A percentile compares a stretch with the other conserved stretches of the same genome.
Conservation (phyloP, 1,140 invertebrate species). For the Atta colombica region DNA sequence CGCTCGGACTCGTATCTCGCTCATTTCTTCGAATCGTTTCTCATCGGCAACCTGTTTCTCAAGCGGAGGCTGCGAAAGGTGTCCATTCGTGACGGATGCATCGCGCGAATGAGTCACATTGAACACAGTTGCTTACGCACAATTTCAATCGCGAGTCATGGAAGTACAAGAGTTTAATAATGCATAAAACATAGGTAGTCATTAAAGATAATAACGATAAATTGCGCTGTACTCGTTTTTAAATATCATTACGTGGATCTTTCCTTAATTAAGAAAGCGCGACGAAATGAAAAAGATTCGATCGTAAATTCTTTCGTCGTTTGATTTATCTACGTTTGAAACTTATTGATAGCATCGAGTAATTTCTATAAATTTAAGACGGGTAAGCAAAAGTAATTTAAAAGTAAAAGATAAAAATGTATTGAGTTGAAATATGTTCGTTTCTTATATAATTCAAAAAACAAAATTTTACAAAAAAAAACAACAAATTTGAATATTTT, state of each 20-base stretch:
- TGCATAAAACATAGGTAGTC: constrained; percentile 35
- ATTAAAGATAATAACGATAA: constrained; percentile 61
- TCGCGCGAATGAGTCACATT: constrained; percentile 21
- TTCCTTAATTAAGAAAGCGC: constrained; percentile 28
- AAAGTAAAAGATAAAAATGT: not conserved
- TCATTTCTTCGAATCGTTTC: constrained; percentile 23
- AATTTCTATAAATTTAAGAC: constrained; percentile 16
- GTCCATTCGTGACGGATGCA: constrained; percentile 33
- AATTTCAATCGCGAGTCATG: constrained; percentile 48
- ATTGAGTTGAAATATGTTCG: not conserved
- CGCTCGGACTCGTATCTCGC: constrained; percentile 9
- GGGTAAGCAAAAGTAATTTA: not conserved
- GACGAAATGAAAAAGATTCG: constrained; percentile 9
- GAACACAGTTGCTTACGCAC: constrained; percentile 24
- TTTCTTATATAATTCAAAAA: too few species aligned
- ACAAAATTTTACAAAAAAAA: too few species aligned
- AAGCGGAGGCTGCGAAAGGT: not conserved
- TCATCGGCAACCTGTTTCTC: constrained; percentile 38
- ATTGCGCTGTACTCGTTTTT: not conserved
- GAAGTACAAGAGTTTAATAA: constrained; percentile 42
- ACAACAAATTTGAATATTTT: too few species aligned
- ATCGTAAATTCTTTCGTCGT: constrained; percentile 10
- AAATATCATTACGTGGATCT: constrained; percentile 42
- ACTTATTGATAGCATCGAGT: not conserved
- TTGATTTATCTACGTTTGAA: not conserved